Conservation (phyloP, 2,888 invertebrate genomes). For the Myopa tessellatipennis region DNA sequence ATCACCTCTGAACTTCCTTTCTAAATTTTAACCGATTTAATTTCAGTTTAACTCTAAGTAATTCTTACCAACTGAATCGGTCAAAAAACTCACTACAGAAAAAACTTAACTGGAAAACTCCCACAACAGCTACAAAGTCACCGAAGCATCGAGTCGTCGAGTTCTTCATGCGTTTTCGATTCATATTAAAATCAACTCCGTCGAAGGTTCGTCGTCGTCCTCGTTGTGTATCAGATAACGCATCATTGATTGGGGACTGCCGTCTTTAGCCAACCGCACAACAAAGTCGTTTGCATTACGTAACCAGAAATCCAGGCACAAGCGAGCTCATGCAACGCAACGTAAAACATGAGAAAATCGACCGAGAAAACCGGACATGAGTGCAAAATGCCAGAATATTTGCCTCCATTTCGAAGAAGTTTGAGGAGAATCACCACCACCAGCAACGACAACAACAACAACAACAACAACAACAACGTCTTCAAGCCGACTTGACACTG, state of each 20-base stretch:
- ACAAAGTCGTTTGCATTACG: slow-evolving; percentile 19
- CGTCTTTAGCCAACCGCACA: slow-evolving; percentile 33
- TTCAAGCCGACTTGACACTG: slow-evolving; percentile 19
- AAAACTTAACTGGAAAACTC: slow-evolving; percentile 20
- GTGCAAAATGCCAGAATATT: slow-evolving; percentile 32
- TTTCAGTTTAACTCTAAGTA: not conserved
- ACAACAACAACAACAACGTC: slow-evolving; percentile 19
- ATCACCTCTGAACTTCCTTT: not conserved
- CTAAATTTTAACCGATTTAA: not conserved
- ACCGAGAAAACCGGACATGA: slow-evolving; percentile 30
- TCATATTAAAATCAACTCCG: slow-evolving; percentile 24
- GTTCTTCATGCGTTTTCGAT: slow-evolving; percentile 44
- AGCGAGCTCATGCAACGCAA: slow-evolving; percentile 1
- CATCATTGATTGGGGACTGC: slow-evolving; percentile 50
- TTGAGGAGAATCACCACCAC: not conserved
- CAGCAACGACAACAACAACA: not conserved
- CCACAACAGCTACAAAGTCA: slow-evolving; percentile 27
- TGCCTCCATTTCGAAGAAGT: slow-evolving; percentile 15
- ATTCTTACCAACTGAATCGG: not conserved
- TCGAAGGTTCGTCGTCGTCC: not conserved
- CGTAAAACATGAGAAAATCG: slow-evolving; percentile 26
- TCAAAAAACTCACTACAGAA: not conserved
- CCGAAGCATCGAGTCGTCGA: not conserved
- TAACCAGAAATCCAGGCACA: not conserved
- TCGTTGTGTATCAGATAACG: slow-evolving; percentile 47